Conservation (phyloP, 2,113 vertebrate species). For the Amazona vittata region DNA sequence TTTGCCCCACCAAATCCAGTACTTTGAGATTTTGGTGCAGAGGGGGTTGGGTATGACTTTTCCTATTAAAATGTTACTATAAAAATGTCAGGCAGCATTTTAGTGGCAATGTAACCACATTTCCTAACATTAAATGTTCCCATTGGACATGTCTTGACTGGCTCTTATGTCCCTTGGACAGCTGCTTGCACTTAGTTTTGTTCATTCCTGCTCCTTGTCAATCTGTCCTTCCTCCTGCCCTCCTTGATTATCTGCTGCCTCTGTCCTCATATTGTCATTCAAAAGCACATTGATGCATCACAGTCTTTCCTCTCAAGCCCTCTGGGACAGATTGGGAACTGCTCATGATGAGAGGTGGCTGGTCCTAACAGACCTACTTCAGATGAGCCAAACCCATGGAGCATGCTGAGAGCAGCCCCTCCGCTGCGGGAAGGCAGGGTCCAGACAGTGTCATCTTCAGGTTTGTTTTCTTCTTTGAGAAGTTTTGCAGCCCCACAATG, state of each 20-base stretch:
- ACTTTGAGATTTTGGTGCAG: background rate
- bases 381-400: rapidly evolving
- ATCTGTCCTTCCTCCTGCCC: background rate
- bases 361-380: background rate
- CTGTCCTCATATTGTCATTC: background rate
- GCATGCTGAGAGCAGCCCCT: background rate
- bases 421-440: background rate
- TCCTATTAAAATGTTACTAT: background rate
- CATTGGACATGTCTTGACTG: background rate
- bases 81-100: background rate
- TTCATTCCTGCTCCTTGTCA: background rate
- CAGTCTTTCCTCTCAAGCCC: background rate
- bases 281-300: background rate
- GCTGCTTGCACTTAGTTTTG: background rate
- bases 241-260: background rate
- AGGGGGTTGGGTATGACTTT: background rate
- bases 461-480: background rate
- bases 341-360: background rate
- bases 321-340: background rate
- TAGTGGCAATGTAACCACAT: background rate
- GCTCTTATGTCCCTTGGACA: background rate
- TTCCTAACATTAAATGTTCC: background rate
- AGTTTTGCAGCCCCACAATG: background rate
- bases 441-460: background rate
- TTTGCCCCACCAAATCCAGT: background rate